Evolutionary conservation across 2,888 invertebrate genomes (phyloP), one percentile per base, ranked within the genome.

Genomic region (Nomada goodeniana): DNA sequence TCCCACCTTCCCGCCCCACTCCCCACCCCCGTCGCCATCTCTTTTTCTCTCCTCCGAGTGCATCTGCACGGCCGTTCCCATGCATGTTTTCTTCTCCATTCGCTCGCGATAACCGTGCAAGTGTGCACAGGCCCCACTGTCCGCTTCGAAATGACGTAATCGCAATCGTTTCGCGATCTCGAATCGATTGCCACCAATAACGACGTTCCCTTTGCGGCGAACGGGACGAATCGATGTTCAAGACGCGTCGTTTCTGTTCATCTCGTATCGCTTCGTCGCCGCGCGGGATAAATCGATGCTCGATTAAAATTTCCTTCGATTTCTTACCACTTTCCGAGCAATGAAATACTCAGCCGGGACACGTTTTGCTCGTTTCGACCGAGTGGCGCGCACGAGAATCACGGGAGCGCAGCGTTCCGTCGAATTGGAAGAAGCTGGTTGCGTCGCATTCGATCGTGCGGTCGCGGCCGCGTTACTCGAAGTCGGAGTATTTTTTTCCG

Each of bases 401-500:
- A 23, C n/a, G 55, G 3, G 7, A 2, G 50, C 5, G 50, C 36
- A 20, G 9, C 44, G 44, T 20, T 60, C 29, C 63, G 44, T 47
- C 44, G n/a, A 72, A 64, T 44, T 70, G 74, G 72, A 57, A 76
- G 59, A 67, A 53, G 53, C 52, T 59, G 59, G 42, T 64, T 61
- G 59, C 69, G 57, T 75, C 64, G 72, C 63, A 68, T 53, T 68
- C 55, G 74, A 69, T 76, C 74, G 75, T 73, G 64, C 47, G 67
- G 63, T 42, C 63, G 65, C 26, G 57, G 65, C 55, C 36, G 57
- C 64, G 75, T 70, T 67, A 73, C 20, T 75, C 80, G 26, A 78
- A 78, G 86, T 83, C 75, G 85, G 83, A 83, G 87, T 86, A 89
- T 88, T 90, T 90, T 89, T 86, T 87, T 42, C 82, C 82, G 84